Base-by-base conservation (phyloP, 2,888 invertebrate species). In the Eustalomyia histrio region DNA sequence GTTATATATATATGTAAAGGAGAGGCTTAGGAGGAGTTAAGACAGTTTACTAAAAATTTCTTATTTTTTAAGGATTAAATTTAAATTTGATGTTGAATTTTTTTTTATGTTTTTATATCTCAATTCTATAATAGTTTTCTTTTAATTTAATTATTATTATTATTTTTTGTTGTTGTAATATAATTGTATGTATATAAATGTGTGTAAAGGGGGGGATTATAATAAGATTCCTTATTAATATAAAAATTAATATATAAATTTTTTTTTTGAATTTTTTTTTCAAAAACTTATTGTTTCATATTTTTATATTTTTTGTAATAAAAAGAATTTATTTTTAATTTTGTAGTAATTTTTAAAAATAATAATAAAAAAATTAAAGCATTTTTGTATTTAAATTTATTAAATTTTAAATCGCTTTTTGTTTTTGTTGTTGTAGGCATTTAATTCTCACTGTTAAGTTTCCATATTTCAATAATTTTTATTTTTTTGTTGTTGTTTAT, bases 391-490 rank as follows among this genome's bases (percentile, higher is more conserved):
- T 75, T 75, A 58, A 65, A 61, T 67, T 33, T 52, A 10, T 65
- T 65, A 17, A 53, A 21, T 72, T 78, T 74, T 73, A 72, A 79
- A 79, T 68, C 73, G 79, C 74, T 74, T 65, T 52, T 61, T 24
- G 9, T 74, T 53, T 55, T 75, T 64, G 57, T 76, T 39, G 64
- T 74, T 81, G 69, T 81, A 81, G 81, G 81, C 81, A 81, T 81
- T 81, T 81, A 65, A 78, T 81, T 81, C 81, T 81, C 81, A 81
- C 81, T 81, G 78, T 81, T 81, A 81, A 78, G 81, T 81, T 81
- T 81, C 81, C 81, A 78, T 81, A 80, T 80, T 78, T 78, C 65
- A 72, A 78, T 78, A 55, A 67, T 52, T 33, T 80, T 73, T 69
- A 76, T 78, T 60, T 65, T 52, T 33, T 76, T 73, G 64, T 75